Evolutionary conservation across 2,113 vertebrate genomes (phyloP), one percentile per base, ranked within the genome.

Genomic region (Melanocharis versteri): DNA sequence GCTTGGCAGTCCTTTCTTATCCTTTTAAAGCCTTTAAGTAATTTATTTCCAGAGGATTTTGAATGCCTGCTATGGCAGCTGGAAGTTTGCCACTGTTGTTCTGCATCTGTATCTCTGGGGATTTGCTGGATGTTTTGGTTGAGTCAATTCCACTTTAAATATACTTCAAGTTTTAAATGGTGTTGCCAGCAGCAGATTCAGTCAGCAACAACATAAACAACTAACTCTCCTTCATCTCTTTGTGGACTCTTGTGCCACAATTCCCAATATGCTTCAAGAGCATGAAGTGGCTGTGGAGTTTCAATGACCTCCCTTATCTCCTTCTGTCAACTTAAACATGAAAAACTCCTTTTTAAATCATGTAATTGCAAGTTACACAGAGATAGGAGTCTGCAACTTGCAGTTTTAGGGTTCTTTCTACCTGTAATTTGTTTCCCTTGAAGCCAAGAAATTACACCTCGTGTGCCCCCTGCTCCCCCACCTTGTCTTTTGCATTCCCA

Each of bases 41-140:
- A 90, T 90, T 96, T 83, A 75, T 93, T 92, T 92, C 76, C 80
- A 83, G 83, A 90, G 80, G 83, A 93, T 95, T 95, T 93, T 81
- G 60, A 78, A 92, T 0, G 44, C 86, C 56, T 78, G 83, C 76
- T 83, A 13, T 76, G 77, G 39, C 60, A 96, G 65, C 69, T 96
- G 92, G 93, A 95, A 92, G 48, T 75, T 89, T 95, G 96, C 90
- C 94, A 89, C 80, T 57, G 79, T 94, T 97, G 83, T 93, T 92
- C 85, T 93, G 45, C 73, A 62, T 93, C 85, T 66, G 15, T 92
- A 39, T 91, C 76, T 90, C 68, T 83, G 79, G 56, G 75, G 93
- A 80, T 94, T 95, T 93, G 76, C 56, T 88, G 71, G 45, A 81
- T 94, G 92, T 92, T 96, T 96, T 94, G 65, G 56, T 95, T 96